Percentiles rank a stretch among this genome's conserved stretches.
Evolutionary conservation across 1,140 invertebrate species (phyloP).

Genomic region (Lasaia peninsularis): DNA sequence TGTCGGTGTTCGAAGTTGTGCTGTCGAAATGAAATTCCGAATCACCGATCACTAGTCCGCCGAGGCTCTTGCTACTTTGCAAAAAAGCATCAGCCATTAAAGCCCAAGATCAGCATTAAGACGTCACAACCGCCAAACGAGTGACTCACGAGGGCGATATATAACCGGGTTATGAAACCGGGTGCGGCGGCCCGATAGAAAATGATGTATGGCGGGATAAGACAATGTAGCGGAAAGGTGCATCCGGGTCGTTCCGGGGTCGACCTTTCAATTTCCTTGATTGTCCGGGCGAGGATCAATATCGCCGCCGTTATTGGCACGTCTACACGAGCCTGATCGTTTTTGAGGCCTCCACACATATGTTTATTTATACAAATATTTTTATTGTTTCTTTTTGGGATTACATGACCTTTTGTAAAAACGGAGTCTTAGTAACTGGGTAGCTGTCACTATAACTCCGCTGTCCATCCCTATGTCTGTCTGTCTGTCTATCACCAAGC

Average conservation of each 20-base stretch:
- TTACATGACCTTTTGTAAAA: no score
- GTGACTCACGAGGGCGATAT: neutral
- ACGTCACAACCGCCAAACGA: neutral
- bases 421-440: no score
- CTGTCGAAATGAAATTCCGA: no score
- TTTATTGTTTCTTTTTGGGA: no score
- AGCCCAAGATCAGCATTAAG: neutral
- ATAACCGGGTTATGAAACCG: constrained; percentile 14
- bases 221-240: constrained; percentile 24
- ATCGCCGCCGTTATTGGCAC: constrained; percentile 21
- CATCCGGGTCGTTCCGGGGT: constrained; percentile 15
- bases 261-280: constrained; percentile 30
- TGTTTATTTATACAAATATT: no score
- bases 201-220: constrained; percentile 26
- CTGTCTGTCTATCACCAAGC: no score
- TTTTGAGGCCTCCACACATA: neutral
- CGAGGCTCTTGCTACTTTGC: no score
- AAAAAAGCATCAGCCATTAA: neutral
- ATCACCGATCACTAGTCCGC: no score
- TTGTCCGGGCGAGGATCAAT: constrained; percentile 21
- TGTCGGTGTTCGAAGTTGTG: no score
- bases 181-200: constrained; percentile 17
- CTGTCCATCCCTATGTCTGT: no score
- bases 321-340: constrained; percentile 20
- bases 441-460: no score